Conservation (phyloP, 2,888 invertebrate genomes). For the Drosophila subsilvestris region DNA sequence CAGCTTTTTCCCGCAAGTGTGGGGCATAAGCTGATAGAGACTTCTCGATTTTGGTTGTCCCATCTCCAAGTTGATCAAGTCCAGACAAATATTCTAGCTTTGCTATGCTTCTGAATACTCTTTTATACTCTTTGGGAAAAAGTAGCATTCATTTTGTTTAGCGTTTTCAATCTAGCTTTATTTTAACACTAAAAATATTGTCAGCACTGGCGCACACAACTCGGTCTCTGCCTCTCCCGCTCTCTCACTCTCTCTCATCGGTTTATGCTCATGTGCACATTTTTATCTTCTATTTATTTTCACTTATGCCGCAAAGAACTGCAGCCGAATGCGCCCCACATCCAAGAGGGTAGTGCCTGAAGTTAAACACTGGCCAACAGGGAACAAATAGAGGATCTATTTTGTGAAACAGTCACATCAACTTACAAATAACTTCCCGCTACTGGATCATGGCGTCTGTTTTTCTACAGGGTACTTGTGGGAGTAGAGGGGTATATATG, state of each 20-base stretch:
- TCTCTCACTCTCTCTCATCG: constrained; percentile 30
- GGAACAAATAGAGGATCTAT: not conserved
- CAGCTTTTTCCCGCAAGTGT: too few species aligned
- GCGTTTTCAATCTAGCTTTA: not conserved
- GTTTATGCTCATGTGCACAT: constrained; percentile 40
- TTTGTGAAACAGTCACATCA: constrained; percentile 11
- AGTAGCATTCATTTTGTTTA: too few species aligned
- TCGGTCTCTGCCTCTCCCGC: constrained; percentile 10
- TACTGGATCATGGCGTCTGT: constrained; percentile 35
- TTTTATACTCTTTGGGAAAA: too few species aligned
- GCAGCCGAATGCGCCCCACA: constrained; percentile 53
- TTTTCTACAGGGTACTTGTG: constrained; percentile 11
- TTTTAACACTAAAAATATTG: not conserved
- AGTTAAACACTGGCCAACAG: constrained; percentile 12
- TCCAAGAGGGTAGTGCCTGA: constrained; percentile 19
- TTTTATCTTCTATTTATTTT: constrained; percentile 75
- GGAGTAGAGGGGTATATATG: constrained; percentile 11
- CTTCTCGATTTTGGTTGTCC: too few species aligned
- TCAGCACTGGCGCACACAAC: not conserved
- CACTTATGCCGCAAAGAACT: constrained; percentile 76
- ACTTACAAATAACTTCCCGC: constrained; percentile 34
- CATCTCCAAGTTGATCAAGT: too few species aligned
- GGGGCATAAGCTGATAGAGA: too few species aligned
- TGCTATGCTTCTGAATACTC: too few species aligned
- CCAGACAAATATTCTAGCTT: too few species aligned